Evolutionary conservation across 2,888 invertebrate species (phyloP).

Genomic region (Bibio marci): DNA sequence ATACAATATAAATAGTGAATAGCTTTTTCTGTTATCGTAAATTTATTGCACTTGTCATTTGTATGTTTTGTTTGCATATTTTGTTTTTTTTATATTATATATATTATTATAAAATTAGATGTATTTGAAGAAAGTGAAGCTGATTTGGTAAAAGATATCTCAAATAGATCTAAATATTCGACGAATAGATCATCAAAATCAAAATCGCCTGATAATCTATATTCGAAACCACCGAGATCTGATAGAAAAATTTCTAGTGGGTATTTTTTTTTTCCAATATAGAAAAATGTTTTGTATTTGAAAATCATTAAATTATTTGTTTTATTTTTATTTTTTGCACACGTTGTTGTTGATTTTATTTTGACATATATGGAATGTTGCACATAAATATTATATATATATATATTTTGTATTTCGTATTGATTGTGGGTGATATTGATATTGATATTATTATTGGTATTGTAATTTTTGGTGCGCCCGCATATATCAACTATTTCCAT

Average conservation of each 20-base stretch:
- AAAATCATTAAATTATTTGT: background rate
- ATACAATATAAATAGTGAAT: no score
- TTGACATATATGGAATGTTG: slow-evolving; percentile 1
- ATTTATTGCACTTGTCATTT: no score
- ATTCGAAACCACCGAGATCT: slow-evolving; percentile 6
- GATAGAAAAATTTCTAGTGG: slow-evolving; percentile 12
- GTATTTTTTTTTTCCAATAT: slow-evolving; percentile 7
- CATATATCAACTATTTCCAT: no score
- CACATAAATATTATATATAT: background rate
- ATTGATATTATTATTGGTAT: background rate
- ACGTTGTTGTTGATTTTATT: slow-evolving; percentile 5
- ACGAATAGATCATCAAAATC: slow-evolving; percentile 7
- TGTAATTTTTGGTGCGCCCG: background rate
- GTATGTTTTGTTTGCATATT: no score
- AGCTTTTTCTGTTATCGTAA: no score
- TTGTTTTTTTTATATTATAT: no score
- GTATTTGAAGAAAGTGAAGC: slow-evolving; percentile 12
- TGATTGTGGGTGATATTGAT: background rate
- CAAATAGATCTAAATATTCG: no score
- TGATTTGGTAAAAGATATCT: slow-evolving; percentile 7
- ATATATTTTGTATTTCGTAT: background rate
- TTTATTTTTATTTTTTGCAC: slow-evolving; percentile 1
- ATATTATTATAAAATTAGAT: slow-evolving; percentile 9
- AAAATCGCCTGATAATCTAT: slow-evolving; percentile 8
- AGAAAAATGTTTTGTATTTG: no score